Base-by-base conservation (phyloP, 2,888 invertebrate genomes). In the Brachycybe producta region DNA sequence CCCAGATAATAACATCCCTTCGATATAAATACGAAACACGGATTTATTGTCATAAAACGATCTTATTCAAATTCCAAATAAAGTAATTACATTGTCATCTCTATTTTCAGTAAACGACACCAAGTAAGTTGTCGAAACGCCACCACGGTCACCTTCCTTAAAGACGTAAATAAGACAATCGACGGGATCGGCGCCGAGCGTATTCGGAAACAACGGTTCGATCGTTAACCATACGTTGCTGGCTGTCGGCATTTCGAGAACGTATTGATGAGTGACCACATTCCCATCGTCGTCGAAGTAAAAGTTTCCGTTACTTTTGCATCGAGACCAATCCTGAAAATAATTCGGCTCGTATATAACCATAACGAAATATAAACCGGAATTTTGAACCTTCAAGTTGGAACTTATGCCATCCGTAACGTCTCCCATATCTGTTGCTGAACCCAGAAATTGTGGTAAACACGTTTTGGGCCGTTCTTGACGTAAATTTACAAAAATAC, bases 201-300 rank as follows among this genome's bases (percentile, higher is more conserved):
- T 41, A 24, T 41, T 41, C 41, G 21, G 13, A 2, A 41, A 23
- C 13, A 8, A 2, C 2, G 42, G 42, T 26, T 42, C 42, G 2
- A 42, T 26, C 13, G 42, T 42, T n/a, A 42, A 26, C 42, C 42
- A 42, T 2, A 42, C 27, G 27, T 42, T 42, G 2, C 26, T 42
- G 26, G 23, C 23, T 23, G 23, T 28, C 24, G 42, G 42, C 7
- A 42, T 21, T n/a, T 42, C 27, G n/a, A 42, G 27, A n/a, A 42
- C 15, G 26, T 27, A 42, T n/a, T 42, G 42, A 26, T 42, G 42
- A 26, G 11, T 42, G 8, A 42, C 39, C 21, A 39, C 26, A 26
- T 42, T 28, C 15, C 26, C 27, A 17, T 8, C 11, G 17, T 42
- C n/a, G 13, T 42, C 42, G n/a, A 24, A 42, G 15, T 42, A 42